Conservation (phyloP, 1,140 invertebrate species). For the Homarus americanus region DNA sequence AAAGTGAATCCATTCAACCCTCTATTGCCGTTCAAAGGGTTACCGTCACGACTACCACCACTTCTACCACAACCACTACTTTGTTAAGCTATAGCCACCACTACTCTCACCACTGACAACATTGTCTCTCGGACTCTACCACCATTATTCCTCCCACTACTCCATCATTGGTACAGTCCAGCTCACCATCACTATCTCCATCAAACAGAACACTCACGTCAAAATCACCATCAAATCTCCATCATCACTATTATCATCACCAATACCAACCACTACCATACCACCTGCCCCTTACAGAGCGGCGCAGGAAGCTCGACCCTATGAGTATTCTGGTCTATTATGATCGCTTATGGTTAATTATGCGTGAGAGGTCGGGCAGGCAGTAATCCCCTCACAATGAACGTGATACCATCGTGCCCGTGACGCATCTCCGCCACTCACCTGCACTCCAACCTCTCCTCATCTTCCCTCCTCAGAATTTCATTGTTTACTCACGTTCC, state of each 20-base stretch:
- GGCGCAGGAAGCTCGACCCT: background rate
- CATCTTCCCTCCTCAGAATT: background rate
- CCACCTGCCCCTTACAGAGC: background rate
- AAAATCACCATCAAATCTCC: conserved; percentile 7
- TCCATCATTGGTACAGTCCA: background rate
- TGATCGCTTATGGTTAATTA: conserved; percentile 49
- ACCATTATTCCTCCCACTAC: background rate
- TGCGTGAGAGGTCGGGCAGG: conserved; percentile 49
- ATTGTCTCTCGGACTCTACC: background rate
- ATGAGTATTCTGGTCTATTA: conserved; percentile 41
- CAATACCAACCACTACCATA: background rate
- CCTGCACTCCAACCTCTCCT: background rate
- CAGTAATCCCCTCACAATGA: conserved; percentile 50
- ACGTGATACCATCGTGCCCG: conserved; percentile 20
- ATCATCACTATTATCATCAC: conserved; percentile 1
- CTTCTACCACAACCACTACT: background rate
- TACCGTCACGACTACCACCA: background rate
- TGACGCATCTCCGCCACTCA: background rate
- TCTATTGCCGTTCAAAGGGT: background rate
- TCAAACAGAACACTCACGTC: background rate
- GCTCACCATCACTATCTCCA: background rate
- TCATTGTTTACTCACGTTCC: too few species aligned
- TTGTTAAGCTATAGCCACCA: background rate
- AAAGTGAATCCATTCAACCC: too few species aligned
- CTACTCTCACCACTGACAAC: background rate